Conservation (phyloP, 2,113 vertebrate species). For the Thunnus maccoyii region DNA sequence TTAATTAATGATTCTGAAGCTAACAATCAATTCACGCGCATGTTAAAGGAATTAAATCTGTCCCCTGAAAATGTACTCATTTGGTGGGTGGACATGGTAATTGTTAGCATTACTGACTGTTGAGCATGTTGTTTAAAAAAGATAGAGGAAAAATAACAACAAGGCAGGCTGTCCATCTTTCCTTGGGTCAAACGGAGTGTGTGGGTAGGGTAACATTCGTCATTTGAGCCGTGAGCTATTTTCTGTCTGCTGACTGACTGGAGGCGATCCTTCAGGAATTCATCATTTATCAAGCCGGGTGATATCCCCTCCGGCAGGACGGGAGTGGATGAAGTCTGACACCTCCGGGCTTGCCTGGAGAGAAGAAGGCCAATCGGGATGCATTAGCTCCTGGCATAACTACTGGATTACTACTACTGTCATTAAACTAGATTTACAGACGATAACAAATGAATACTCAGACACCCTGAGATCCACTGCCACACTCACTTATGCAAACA, state of each 20-base stretch:
- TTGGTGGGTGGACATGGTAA: conserved; percentile 72
- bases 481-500: conserved; percentile 19
- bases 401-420: conserved; percentile 51
- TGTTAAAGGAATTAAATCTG: conserved; percentile 83
- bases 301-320: conserved; percentile 75
- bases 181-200: conserved; percentile 65
- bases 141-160: conserved; percentile 67
- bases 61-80: conserved; percentile 77
- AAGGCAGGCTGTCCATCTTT: conserved; percentile 62
- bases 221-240: conserved; percentile 75
- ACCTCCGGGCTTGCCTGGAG: conserved; percentile 74
- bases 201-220: conserved; percentile 65
- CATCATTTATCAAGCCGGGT: conserved; percentile 77
- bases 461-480: conserved; percentile 4
- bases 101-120: conserved; percentile 81
- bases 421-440: conserved; percentile 60
- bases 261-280: conserved; percentile 78
- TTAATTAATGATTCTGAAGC: conserved; percentile 82
- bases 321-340: conserved; percentile 72
- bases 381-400: conserved; percentile 48
- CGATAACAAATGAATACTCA: conserved; percentile 40
- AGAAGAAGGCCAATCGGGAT: conserved; percentile 55
- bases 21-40: conserved; percentile 82
- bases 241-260: conserved; percentile 77
- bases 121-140: conserved; percentile 67